Conservation (phyloP, 2,888 invertebrate species). For the Eueremaeus valkanovi region DNA sequence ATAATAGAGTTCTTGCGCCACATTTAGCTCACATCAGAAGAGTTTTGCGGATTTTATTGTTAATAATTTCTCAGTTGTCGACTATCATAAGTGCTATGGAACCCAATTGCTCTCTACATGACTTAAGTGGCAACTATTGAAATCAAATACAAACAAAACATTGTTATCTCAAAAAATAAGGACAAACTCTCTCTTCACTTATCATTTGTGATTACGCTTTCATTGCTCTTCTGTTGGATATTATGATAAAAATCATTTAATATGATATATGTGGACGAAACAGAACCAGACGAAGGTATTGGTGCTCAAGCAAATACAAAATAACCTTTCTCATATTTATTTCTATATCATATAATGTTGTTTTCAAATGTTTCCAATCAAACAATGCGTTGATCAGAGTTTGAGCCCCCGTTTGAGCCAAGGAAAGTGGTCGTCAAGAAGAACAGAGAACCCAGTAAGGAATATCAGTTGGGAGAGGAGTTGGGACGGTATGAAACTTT, state of each 20-base stretch:
- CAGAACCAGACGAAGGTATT: conserved; percentile 72
- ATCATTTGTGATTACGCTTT: not conserved
- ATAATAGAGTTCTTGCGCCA: conserved; percentile 20
- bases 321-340: too few relatives aligned
- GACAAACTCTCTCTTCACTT: not conserved
- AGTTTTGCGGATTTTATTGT: conserved; percentile 7
- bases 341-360: too few relatives aligned
- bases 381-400: not conserved
- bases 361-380: not conserved
- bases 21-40: conserved; percentile 8
- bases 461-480: conserved; percentile 80
- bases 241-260: conserved; percentile 31
- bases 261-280: conserved; percentile 86
- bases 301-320: not conserved
- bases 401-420: conserved; percentile 78
- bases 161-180: conserved; percentile 11
- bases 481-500: conserved; percentile 75
- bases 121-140: conserved; percentile 12
- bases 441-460: conserved; percentile 76
- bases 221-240: not conserved
- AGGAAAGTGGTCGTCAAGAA: conserved; percentile 79
- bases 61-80: not conserved
- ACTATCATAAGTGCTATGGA: not conserved
- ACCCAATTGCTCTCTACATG: conserved; percentile 19
- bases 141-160: conserved; percentile 17